Evolutionary conservation across 2,888 invertebrate genomes (phyloP).

Genomic region (Polydesmus complanatus): DNA sequence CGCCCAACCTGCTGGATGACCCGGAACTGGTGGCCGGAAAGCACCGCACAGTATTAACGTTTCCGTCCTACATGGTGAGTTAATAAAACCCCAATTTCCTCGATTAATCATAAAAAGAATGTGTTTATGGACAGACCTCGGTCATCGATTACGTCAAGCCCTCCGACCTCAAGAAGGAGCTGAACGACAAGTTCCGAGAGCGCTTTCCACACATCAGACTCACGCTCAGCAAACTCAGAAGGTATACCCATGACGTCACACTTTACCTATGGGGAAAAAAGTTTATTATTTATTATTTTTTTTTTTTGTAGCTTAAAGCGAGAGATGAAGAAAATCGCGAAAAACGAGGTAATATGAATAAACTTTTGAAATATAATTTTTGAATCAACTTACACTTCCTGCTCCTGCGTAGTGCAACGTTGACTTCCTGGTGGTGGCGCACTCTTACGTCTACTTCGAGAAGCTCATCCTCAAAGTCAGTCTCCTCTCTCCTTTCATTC

Average conservation of each 20-base stretch:
- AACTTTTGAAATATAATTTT: background rate
- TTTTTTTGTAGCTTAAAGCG: slow-evolving; percentile 61
- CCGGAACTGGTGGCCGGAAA: slow-evolving; percentile 44
- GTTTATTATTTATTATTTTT: background rate
- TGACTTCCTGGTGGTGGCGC: slow-evolving; percentile 83
- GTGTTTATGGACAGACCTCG: slow-evolving; percentile 49
- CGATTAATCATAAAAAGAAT: background rate
- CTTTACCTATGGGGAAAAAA: background rate
- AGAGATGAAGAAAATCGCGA: slow-evolving; percentile 86
- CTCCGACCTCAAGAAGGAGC: slow-evolving; percentile 85
- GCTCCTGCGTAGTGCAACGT: slow-evolving; percentile 42
- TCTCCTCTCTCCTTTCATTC: background rate
- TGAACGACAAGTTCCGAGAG: slow-evolving; percentile 91
- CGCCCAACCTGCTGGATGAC: slow-evolving; percentile 81
- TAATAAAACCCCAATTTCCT: slow-evolving; percentile 11
- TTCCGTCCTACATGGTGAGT: slow-evolving; percentile 37
- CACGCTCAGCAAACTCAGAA: slow-evolving; percentile 87
- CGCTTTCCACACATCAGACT: slow-evolving; percentile 89
- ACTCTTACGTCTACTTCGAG: slow-evolving; percentile 97
- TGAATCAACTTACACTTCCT: background rate
- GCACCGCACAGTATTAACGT: slow-evolving; percentile 37
- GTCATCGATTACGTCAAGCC: slow-evolving; percentile 94
- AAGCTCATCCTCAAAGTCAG: slow-evolving; percentile 68
- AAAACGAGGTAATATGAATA: slow-evolving; percentile 40
- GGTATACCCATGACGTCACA: slow-evolving; percentile 41